These are phyloP conservation scores for Musca domestica DNA, from an alignment of 1,140 invertebrate species.

Conservation along the genomic window DNA sequence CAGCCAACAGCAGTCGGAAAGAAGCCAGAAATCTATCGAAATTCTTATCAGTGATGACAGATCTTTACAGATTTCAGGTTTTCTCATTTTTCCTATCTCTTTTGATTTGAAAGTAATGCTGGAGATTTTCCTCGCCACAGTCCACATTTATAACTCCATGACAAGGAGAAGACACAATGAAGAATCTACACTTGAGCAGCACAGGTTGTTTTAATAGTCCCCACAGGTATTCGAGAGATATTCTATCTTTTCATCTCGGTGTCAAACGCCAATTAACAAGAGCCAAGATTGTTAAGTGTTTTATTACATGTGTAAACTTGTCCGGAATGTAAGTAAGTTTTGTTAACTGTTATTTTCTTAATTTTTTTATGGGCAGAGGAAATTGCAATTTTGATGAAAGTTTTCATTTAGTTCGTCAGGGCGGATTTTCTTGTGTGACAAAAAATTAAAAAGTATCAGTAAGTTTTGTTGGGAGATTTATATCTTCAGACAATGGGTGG, in stretches of 20 bases:
- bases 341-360: not conserved
- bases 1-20: no score
- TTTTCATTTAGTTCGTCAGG: no score
- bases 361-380: not conserved
- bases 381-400: no score
- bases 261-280: slow-evolving; percentile 19
- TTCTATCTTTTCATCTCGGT: slow-evolving; percentile 11
- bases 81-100: not conserved
- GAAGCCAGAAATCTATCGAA: not conserved
- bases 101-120: not conserved
- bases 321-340: not conserved
- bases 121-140: not conserved
- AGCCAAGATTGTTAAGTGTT: not conserved
- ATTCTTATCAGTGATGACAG: no score
- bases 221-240: no score
- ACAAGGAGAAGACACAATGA: not conserved
- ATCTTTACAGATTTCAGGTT: no score
- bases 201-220: not conserved
- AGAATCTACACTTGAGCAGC: not conserved
- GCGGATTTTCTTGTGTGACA: no score
- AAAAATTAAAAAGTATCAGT: no score
- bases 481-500: no score
- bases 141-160: not conserved
- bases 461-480: no score
- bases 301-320: slow-evolving; percentile 20